A percentile compares a stretch with the other conserved stretches of the same genome.
Conservation (phyloP, 2,888 invertebrate genomes). For the Tridacna crocea region DNA sequence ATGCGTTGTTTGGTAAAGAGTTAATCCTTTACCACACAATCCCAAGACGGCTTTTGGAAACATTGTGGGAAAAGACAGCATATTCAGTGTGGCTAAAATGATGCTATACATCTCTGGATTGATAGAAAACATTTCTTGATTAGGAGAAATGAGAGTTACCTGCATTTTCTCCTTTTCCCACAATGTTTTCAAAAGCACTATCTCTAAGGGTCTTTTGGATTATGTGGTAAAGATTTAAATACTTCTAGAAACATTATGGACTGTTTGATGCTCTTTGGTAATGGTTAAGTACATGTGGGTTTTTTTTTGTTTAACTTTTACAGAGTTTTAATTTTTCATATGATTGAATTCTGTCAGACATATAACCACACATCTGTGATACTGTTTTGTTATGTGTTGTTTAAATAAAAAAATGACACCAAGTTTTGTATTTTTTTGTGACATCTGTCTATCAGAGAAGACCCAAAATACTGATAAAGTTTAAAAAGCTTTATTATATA, state of each 20-base stretch:
- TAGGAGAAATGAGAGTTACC: background rate
- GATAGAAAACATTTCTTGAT: background rate
- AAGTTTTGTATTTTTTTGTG: no score
- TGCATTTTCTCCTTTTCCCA: slow-evolving; percentile 1
- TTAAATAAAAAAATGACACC: background rate
- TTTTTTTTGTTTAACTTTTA: background rate
- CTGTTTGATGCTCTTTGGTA: background rate
- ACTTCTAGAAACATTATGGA: background rate
- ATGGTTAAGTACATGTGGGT: background rate
- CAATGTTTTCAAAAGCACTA: background rate
- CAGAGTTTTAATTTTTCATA: slow-evolving; percentile 9
- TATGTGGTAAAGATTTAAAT: background rate
- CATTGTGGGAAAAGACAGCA: background rate
- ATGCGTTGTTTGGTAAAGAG: no score
- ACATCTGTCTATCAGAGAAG: no score
- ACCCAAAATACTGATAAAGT: no score
- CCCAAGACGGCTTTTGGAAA: background rate
- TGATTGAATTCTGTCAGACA: background rate
- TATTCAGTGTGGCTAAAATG: background rate
- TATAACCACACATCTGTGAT: slow-evolving; percentile 1
- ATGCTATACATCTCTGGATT: background rate
- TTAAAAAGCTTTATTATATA: no score
- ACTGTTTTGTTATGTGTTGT: slow-evolving; percentile 6
- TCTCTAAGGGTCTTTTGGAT: background rate
- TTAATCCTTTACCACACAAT: background rate